Base-by-base conservation (phyloP, 2,888 invertebrate genomes). In the Drosophila borborema region DNA sequence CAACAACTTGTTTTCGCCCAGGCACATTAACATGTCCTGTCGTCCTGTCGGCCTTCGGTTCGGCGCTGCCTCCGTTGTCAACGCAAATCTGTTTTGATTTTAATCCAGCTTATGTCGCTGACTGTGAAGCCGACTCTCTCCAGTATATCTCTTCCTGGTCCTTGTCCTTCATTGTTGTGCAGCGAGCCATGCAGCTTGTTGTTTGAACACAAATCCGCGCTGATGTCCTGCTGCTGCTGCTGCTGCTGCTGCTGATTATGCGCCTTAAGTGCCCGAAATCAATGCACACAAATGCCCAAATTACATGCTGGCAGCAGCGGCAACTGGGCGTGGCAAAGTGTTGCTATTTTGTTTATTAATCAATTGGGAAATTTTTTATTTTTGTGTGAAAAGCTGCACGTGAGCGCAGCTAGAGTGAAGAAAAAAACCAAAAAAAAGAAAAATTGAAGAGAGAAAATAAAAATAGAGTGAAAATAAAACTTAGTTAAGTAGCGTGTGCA, bases 401-500 rank as follows among this genome's bases (percentile, higher is more conserved):
- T 72, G 68, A 67, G 16, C 53, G 36, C 58, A 65, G 65, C 63
- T 69, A 46, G 65, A 48, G 54, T 38, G 28, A 18, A 70, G 66
- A 62, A 14, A 12, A 23, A n/a, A n/a, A n/a, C n/a, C n/a, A n/a
- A n/a, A n/a, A 72, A 72, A 64, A 23, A 70, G 69, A 62, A 69
- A 16, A 36, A 16, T 34, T 28, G 18, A 28, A 43, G 46, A 49
- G 53, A 28, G 51, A 54, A 51, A 53, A 38, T 54, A 55, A 45
- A 64, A 31, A n/a, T 41, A 10, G n/a, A 36, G 58, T 40, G 49
- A 61, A 56, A 55, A 41, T 54, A 59, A 51, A 64, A 78, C 64
- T 78, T 80, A 84, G 89, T 86, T 91, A 92, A 93, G 92, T 91
- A 93, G 92, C 93, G 93, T 93, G 93, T 93, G 93, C 91, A 92